A percentile compares a stretch with the other conserved stretches of the same genome.
Evolutionary conservation across 2,888 invertebrate species (phyloP).

Genomic region (Zygothrica quintamaculata): DNA sequence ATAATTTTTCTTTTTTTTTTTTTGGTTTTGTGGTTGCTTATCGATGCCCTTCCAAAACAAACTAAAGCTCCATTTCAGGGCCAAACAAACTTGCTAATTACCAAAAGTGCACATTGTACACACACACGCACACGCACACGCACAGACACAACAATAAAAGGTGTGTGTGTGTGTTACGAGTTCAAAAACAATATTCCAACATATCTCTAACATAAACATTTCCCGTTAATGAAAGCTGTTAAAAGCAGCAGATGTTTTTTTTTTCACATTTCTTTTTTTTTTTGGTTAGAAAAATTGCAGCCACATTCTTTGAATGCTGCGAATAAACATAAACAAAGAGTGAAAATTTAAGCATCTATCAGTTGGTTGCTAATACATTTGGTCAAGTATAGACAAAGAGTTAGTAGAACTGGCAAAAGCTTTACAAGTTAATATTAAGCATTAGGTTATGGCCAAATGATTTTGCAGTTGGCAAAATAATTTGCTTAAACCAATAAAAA

Average conservation of each 20-base stretch:
- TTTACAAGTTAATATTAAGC: too few relatives aligned
- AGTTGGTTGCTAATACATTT: constrained; percentile 11
- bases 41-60: too few relatives aligned
- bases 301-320: constrained; percentile 3
- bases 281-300: constrained; percentile 1
- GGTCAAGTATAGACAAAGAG: too few relatives aligned
- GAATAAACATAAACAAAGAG: constrained; percentile 13
- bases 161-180: background rate
- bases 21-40: constrained; percentile 24
- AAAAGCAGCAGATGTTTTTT: constrained; percentile 7
- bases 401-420: too few relatives aligned
- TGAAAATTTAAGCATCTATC: background rate
- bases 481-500: constrained; percentile 5
- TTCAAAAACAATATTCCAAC: constrained; percentile 24
- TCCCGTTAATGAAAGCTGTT: constrained; percentile 19
- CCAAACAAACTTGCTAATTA: constrained; percentile 67
- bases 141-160: too few relatives aligned
- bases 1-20: constrained; percentile 4
- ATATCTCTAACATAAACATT: constrained; percentile 33
- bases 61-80: constrained; percentile 55
- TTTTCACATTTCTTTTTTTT: background rate
- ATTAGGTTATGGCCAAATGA: too few relatives aligned
- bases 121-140: constrained; percentile 8
- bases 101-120: constrained; percentile 60
- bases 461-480: constrained; percentile 2